Conservation (phyloP, 1,140 invertebrate species). For the Drosophila quadrilineata region DNA sequence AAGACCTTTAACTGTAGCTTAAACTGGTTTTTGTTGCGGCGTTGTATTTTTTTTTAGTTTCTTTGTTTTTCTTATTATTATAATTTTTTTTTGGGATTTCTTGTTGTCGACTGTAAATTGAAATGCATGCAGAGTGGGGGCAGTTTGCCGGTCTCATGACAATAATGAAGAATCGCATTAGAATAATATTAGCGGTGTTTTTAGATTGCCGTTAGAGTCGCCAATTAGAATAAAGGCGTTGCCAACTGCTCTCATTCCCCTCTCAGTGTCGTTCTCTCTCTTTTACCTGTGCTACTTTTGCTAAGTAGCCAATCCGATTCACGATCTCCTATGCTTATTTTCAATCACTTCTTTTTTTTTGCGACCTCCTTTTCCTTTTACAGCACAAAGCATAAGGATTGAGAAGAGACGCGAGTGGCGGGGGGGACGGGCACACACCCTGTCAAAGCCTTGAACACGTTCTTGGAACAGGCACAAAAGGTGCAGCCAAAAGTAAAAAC, state of each 20-base stretch:
- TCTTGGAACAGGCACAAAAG: conserved; percentile 52
- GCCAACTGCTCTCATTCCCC: background rate
- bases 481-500: conserved; percentile 35
- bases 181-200: conserved; percentile 11
- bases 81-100: too few species aligned
- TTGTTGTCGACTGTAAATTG: too few species aligned
- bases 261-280: background rate
- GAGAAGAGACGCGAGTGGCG: background rate
- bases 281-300: background rate
- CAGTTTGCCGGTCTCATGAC: conserved; percentile 49
- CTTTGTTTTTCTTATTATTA: too few species aligned
- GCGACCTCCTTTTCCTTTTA: conserved; percentile 73
- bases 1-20: background rate
- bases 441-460: conserved; percentile 68
- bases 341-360: conserved; percentile 50
- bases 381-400: background rate
- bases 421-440: conserved; percentile 42
- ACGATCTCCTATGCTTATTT: background rate
- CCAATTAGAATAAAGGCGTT: conserved; percentile 54
- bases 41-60: conserved; percentile 8
- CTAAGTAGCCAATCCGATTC: conserved; percentile 4
- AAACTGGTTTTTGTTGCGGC: conserved; percentile 34
- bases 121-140: conserved; percentile 15
- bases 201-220: conserved; percentile 48
- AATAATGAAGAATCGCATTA: conserved; percentile 26